Conservation (phyloP, 1,140 invertebrate species). For the Brachionus plicatilis region DNA sequence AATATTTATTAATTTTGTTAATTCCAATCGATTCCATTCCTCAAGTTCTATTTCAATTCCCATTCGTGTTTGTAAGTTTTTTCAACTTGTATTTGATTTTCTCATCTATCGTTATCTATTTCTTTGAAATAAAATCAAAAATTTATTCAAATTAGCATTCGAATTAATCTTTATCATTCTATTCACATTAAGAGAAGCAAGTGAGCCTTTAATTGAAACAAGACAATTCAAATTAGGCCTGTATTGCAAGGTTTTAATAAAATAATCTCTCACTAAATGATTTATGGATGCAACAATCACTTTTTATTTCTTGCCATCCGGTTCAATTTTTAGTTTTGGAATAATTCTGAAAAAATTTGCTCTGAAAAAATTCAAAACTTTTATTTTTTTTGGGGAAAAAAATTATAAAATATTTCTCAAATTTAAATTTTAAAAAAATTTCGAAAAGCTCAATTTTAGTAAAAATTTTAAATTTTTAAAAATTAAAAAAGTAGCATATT, state of each 20-base stretch:
- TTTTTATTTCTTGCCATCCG: neutral
- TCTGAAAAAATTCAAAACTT: no score
- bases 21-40: conserved; percentile 22
- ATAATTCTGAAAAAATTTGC: no score
- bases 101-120: neutral
- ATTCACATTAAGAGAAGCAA: neutral
- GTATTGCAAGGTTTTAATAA: neutral
- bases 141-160: conserved; percentile 37
- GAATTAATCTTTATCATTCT: conserved; percentile 6
- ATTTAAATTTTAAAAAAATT: no score
- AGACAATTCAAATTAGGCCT: conserved; percentile 3
- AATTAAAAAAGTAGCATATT: no score
- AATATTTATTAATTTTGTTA: conserved; percentile 39
- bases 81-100: neutral
- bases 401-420: no score
- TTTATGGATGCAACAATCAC: neutral
- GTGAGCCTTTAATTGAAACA: conserved; percentile 18
- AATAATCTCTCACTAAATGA: neutral
- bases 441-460: no score
- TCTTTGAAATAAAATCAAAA: neutral
- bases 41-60: neutral
- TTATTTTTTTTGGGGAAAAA: no score
- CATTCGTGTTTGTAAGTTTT: neutral
- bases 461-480: no score
- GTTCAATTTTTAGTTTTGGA: neutral